phyloP scores from a whole-genome alignment of 2,888 invertebrate genomes.

The Parthenolecanium corni region DNA sequence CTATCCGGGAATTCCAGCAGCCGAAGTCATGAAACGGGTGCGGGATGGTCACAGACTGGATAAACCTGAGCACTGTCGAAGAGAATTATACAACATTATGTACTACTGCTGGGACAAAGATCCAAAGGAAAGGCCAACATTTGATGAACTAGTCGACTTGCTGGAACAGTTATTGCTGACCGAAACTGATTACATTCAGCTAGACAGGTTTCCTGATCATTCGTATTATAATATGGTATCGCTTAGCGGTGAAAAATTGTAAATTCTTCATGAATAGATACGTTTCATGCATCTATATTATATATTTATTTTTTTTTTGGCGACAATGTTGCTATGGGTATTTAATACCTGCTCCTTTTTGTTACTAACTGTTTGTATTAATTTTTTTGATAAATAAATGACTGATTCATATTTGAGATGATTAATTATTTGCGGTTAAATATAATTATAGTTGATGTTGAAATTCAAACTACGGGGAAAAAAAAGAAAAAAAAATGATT shows the following conservation, averaged over 20 bases:
- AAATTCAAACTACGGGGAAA: too few relatives aligned
- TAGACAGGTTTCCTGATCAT: slow-evolving; percentile 84
- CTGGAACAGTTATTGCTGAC: slow-evolving; percentile 73
- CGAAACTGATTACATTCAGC: slow-evolving; percentile 86
- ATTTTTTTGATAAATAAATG: too few relatives aligned
- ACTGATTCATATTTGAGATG: too few relatives aligned
- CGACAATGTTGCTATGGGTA: too few relatives aligned
- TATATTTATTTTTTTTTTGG: too few relatives aligned
- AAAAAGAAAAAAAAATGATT: too few relatives aligned
- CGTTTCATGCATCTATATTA: too few relatives aligned
- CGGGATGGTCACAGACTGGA: slow-evolving; percentile 79
- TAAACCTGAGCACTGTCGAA: slow-evolving; percentile 84
- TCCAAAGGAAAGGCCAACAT: slow-evolving; percentile 69
- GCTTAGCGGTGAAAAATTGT: slow-evolving; percentile 71
- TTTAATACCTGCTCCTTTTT: too few relatives aligned
- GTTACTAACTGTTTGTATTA: too few relatives aligned
- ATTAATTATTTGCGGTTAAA: too few relatives aligned
- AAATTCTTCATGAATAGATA: too few relatives aligned
- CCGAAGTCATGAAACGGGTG: slow-evolving; percentile 79
- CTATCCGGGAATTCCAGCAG: slow-evolving; percentile 83
- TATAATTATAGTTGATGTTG: too few relatives aligned
- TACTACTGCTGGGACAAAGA: slow-evolving; percentile 92
- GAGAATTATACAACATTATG: slow-evolving; percentile 89
- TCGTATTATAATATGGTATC: slow-evolving; percentile 79
- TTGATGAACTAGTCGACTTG: slow-evolving; percentile 66